A percentile compares a stretch with the other conserved stretches of the same genome.
Evolutionary conservation across 2,888 invertebrate species (phyloP).

Genomic region (Mycogona germanica): DNA sequence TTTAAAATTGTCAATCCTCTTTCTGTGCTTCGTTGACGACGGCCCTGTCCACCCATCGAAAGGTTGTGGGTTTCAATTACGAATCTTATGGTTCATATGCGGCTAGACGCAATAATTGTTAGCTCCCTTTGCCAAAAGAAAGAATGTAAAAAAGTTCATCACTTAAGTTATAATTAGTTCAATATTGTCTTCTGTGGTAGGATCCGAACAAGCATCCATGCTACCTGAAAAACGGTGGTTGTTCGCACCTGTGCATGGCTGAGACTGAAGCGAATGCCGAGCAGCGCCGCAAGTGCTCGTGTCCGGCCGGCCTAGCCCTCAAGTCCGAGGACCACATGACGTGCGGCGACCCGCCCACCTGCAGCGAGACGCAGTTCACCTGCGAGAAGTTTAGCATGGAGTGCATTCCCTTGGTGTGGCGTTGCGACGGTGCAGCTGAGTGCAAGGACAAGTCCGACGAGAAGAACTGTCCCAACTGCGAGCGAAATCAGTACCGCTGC

Average conservation of each 20-base stretch:
- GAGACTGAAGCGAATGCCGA: conserved; percentile 2
- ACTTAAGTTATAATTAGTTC: not conserved
- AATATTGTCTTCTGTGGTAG: conserved; percentile 16
- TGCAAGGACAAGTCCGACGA: conserved; percentile 76
- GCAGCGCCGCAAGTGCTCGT: conserved; percentile 29
- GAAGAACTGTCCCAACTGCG: conserved; percentile 53
- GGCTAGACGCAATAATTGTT: too few relatives aligned
- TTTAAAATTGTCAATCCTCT: too few relatives aligned
- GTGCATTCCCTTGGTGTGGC: conserved; percentile 56
- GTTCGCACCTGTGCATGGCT: conserved; percentile 27
- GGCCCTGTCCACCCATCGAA: too few relatives aligned
- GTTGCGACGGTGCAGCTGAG: conserved; percentile 68
- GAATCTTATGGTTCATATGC: too few relatives aligned
- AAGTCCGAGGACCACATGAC: conserved; percentile 41
- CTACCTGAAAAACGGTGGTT: conserved; percentile 27
- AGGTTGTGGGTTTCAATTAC: too few relatives aligned
- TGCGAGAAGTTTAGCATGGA: conserved; percentile 42
- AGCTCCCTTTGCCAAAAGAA: too few relatives aligned
- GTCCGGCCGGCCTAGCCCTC: conserved; percentile 34
- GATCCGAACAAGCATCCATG: conserved; percentile 29
- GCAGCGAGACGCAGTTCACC: conserved; percentile 57
- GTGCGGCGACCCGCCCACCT: conserved; percentile 54
- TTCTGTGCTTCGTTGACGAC: too few relatives aligned
- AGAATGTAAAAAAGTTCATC: too few relatives aligned
- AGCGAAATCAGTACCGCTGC: conserved; percentile 56